phyloP scores from a whole-genome alignment of 2,888 invertebrate genomes.

The Tetragonisca angustula region DNA sequence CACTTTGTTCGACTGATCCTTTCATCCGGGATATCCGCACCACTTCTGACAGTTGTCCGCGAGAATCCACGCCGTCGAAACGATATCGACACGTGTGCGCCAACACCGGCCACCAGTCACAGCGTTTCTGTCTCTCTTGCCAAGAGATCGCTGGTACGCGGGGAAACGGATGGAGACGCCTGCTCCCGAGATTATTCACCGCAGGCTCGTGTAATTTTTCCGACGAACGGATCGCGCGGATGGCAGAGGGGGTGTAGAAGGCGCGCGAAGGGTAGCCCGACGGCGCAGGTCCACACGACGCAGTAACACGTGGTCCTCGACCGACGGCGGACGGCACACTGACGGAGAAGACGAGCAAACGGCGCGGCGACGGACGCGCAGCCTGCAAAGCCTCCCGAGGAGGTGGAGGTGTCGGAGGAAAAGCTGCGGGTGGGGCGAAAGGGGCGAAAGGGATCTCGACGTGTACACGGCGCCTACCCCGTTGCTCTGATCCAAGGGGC shows the following conservation, averaged over 20 bases:
- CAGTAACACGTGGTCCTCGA: constrained; percentile 77
- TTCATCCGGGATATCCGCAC: not conserved
- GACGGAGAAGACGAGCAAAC: constrained; percentile 75
- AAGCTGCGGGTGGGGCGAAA: constrained; percentile 43
- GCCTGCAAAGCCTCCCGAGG: constrained; percentile 72
- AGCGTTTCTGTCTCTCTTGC: not conserved
- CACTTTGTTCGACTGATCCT: not conserved
- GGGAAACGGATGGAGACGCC: no score
- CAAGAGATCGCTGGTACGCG: not conserved
- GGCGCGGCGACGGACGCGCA: constrained; percentile 78
- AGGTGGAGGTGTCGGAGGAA: constrained; percentile 62
- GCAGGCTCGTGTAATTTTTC: not conserved
- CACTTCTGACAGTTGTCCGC: not conserved
- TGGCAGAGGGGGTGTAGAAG: not conserved
- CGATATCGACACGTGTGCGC: not conserved
- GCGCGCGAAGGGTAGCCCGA: constrained; percentile 43
- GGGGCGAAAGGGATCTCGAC: constrained; percentile 32
- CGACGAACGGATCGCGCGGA: not conserved
- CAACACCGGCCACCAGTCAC: not conserved
- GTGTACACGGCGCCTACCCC: constrained; percentile 31
- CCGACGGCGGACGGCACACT: constrained; percentile 81
- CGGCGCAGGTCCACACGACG: constrained; percentile 43
- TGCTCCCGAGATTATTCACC: not conserved
- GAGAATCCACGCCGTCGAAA: not conserved
- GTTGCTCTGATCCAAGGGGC: constrained; percentile 28